Base-by-base conservation (phyloP, 1,140 invertebrate genomes). In the Drosophila arizonae region DNA sequence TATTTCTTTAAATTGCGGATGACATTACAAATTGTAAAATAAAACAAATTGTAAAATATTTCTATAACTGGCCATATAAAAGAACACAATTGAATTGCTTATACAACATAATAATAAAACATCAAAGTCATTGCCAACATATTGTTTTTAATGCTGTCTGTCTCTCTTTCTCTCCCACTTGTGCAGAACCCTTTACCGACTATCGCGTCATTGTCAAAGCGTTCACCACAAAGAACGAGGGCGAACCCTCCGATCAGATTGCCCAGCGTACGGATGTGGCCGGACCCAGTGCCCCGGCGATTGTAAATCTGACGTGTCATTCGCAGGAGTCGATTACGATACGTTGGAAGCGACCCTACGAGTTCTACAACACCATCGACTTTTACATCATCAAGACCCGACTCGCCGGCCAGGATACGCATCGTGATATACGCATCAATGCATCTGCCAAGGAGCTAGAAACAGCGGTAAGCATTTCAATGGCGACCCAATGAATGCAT, bases 181-280 rank as follows among this genome's bases (percentile, higher is more conserved):
- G 94, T 64, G 3, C 92, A 97, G 96, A 94, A 85, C 95, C 97
- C 21, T 95, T 94, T 86, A 97, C 96, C 3, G 94, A 96, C 50
- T 98, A 98, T 91, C 96, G 95, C 91, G 95, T 98, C 75, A 97
- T 95, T 94, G 95, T 97, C 9, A 96, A 96, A 85, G 97, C 96
- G 13, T 95, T 94, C 79, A 96, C 95, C 8, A 93, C 92, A 82
- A 95, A 94, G 87, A 93, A 95, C 91, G 95, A 96, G 91, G 95
- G 96, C 43, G 94, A 95, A 76, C 92, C 94, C 26, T 97, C 96
- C 8, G 94, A 95, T 72, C 92, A 94, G 3, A 93, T 97, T 51
- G 93, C 94, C 55, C 95, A 95, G 30, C 93, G 94, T 61, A 97
- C 97, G 1, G 97, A 98, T 92, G 95, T 98, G 36, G 93, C 93